Conservation (phyloP, 2,888 invertebrate species). For the Drosophila nigritarsus region DNA sequence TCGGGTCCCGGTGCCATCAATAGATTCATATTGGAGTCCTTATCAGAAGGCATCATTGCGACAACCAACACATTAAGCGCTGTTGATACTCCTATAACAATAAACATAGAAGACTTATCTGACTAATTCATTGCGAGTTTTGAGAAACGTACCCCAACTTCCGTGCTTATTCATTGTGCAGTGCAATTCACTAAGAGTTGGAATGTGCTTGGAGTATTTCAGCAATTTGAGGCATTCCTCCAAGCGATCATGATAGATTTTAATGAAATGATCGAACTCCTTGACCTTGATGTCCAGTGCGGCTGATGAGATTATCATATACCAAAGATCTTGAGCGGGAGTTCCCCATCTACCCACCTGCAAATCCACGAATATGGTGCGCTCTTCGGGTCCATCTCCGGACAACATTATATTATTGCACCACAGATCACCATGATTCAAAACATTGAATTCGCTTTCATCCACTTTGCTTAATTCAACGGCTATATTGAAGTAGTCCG, state of each 20-base stretch:
- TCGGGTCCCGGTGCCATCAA: conserved; percentile 64
- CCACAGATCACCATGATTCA: conserved; percentile 83
- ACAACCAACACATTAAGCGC: conserved; percentile 53
- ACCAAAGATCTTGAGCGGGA: conserved; percentile 80
- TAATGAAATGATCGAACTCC: conserved; percentile 79
- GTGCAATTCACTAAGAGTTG: conserved; percentile 76
- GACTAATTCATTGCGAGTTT: accelerated
- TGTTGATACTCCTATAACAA: conserved; percentile 63
- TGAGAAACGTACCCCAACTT: conserved; percentile 68
- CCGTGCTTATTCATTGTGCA: conserved; percentile 71
- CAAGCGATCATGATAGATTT: conserved; percentile 77
- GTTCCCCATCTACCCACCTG: conserved; percentile 80
- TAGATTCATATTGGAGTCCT: conserved; percentile 70
- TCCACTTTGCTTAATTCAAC: conserved; percentile 43
- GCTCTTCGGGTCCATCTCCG: conserved; percentile 54
- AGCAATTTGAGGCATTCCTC: conserved; percentile 72
- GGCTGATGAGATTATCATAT: conserved; percentile 73
- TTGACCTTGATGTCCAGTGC: conserved; percentile 68
- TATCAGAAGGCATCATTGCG: conserved; percentile 71
- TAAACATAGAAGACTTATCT: background rate
- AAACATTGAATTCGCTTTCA: conserved; percentile 72
- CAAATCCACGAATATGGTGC: conserved; percentile 75
- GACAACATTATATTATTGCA: conserved; percentile 82
- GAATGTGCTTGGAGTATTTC: conserved; percentile 72
- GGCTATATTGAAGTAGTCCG: conserved; percentile 43